Percentiles rank a stretch among this genome's conserved stretches.
Evolutionary conservation across 2,888 invertebrate species (phyloP).

Genomic region (Andrena flavipes): DNA sequence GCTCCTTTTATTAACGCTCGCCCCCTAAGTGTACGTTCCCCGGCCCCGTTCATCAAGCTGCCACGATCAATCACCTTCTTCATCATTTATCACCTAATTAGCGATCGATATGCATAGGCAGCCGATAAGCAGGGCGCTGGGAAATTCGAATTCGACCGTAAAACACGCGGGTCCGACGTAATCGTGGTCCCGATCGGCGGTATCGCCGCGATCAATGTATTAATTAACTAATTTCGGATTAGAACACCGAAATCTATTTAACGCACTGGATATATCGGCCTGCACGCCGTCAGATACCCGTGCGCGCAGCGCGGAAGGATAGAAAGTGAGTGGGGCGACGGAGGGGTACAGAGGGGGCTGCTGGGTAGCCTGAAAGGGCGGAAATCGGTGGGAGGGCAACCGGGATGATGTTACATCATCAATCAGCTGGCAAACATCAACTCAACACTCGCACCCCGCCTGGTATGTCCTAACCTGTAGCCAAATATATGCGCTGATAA

Average conservation of each 20-base stretch:
- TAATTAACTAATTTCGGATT: conserved; percentile 62
- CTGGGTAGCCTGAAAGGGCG: conserved; percentile 64
- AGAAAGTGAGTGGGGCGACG: conserved; percentile 51
- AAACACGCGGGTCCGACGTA: conserved; percentile 34
- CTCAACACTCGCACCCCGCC: conserved; percentile 80
- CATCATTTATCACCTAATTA: conserved; percentile 17
- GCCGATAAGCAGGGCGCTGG: conserved; percentile 15
- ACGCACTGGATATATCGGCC: conserved; percentile 45
- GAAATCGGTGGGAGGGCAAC: conserved; percentile 74
- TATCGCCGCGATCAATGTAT: conserved; percentile 41
- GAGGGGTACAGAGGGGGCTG: conserved; percentile 33
- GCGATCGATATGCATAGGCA: conserved; percentile 32
- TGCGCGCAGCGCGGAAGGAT: conserved; percentile 39
- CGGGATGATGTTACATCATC: conserved; percentile 84
- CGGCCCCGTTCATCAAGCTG: not conserved
- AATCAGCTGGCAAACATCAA: conserved; percentile 84
- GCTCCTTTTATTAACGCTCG: not conserved
- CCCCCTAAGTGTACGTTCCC: not conserved
- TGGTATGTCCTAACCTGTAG: conserved; percentile 74
- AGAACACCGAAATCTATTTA: conserved; percentile 68
- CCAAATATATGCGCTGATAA: conserved; percentile 77
- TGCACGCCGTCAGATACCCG: conserved; percentile 55
- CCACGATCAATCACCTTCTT: not conserved
- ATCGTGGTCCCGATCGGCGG: conserved; percentile 27
- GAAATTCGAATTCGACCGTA: conserved; percentile 35